Conservation (phyloP, 1,140 invertebrate genomes). For the Diuraphis noxia region DNA sequence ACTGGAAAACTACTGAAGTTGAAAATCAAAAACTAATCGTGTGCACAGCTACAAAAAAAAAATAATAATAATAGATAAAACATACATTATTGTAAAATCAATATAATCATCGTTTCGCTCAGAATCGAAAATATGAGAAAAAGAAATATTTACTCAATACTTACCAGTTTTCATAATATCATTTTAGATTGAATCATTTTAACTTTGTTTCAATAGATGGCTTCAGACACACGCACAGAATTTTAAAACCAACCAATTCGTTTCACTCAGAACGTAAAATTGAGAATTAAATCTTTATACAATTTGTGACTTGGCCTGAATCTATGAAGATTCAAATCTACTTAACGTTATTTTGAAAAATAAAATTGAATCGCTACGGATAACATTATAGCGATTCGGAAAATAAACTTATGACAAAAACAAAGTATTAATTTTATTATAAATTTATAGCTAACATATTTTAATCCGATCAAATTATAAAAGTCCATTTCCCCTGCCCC, state of each 20-base stretch:
- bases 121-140: too few relatives aligned
- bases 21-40: too few relatives aligned
- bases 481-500: too few relatives aligned
- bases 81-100: too few relatives aligned
- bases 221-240: not conserved
- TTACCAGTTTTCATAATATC: not conserved
- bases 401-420: not conserved
- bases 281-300: not conserved
- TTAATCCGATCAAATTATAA: not conserved
- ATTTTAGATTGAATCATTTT: not conserved
- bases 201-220: not conserved
- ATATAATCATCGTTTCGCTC: too few relatives aligned
- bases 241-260: not conserved
- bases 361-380: not conserved
- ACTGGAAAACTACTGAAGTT: too few relatives aligned
- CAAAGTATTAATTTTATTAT: too few relatives aligned
- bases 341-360: not conserved
- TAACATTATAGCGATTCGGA: not conserved
- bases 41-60: too few relatives aligned
- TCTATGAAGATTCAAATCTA: not conserved
- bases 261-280: not conserved
- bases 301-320: not conserved
- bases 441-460: not conserved
- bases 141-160: not conserved
- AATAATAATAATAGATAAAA: too few relatives aligned